Base-by-base conservation (phyloP, 2,113 vertebrate species). In the Empidonax traillii region DNA sequence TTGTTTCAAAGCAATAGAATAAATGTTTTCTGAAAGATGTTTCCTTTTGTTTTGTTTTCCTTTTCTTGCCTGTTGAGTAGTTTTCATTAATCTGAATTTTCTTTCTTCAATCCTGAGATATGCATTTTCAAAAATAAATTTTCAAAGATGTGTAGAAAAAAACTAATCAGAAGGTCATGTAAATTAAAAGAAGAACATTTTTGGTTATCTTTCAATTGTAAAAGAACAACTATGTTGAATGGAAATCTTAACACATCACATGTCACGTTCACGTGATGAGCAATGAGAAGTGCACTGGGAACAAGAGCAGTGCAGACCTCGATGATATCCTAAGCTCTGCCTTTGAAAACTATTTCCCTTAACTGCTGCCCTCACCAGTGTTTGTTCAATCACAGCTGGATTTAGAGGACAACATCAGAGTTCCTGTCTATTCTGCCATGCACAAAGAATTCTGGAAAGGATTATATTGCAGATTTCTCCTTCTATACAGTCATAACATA, bases 401-500 rank as follows among this genome's bases (percentile, higher is more conserved):
- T 96, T 67, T 73, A 86, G 41, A 91, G 87, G 72, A 85, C 47
- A 31, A 22, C 23, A 27, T 46, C 52, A 77, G 82, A 76, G 39
- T 53, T 89, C 62, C 24, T 0, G 0, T 68, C 52, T 85, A 71
- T 93, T 92, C 87, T 51, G 23, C 72, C 20, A 24, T 0, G 4
- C 58, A 91, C 87, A 90, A 80, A 94, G 84, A 73, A 96, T 96
- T 92, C 90, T 56, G 55, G 91, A 96, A 96, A 91, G 31, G 93
- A 96, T 97, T 96, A 97, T 94, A 89, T 91, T 52, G 49, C 86
- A 94, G 87, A 97, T 97, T 96, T 94, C 80, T 52, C 66, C 61
- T 97, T 97, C 91, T 93, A 13, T 94, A 76, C 71, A 98, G 96
- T 96, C 96, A 95, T 96, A 98, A 97, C 98, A 97, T 98, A 98